Percentiles rank a stretch among this genome's conserved stretches.
These are phyloP conservation scores for Magallana nippona DNA, from an alignment of 2,888 invertebrate species.

Conservation along the genomic window DNA sequence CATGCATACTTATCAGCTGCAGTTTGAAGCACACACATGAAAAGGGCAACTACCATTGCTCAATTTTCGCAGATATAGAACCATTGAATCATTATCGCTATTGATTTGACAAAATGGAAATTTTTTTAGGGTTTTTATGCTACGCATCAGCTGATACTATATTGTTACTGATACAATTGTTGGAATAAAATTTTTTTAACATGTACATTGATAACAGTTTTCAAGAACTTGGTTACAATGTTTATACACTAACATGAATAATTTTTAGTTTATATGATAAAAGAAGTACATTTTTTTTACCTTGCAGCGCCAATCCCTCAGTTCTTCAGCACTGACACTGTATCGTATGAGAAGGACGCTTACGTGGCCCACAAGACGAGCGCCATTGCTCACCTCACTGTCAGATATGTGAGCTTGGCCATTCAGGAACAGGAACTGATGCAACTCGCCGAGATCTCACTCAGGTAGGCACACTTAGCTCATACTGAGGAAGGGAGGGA, in stretches of 20 bases:
- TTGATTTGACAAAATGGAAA: neutral
- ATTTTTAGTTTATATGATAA: no score
- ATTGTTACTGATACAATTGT: no score
- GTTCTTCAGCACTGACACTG: slow-evolving; percentile 43
- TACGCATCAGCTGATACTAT: no score
- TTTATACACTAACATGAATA: no score
- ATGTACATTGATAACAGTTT: no score
- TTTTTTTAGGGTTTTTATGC: no score
- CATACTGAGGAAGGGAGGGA: no score
- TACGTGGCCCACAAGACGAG: slow-evolving; percentile 54
- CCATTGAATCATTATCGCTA: no score
- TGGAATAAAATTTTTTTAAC: no score
- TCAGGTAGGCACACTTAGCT: slow-evolving; percentile 47
- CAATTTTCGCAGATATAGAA: neutral
- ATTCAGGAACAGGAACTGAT: slow-evolving; percentile 57
- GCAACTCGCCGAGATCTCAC: slow-evolving; percentile 53
- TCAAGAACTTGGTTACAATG: no score
- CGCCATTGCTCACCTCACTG: slow-evolving; percentile 53
- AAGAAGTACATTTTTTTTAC: no score
- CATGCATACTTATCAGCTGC: neutral
- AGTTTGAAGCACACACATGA: neutral
- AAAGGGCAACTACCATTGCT: neutral
- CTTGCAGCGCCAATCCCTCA: slow-evolving; percentile 56
- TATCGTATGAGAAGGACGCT: slow-evolving; percentile 57
- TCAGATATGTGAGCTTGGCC: slow-evolving; percentile 40